These are phyloP conservation scores for Eriosoma lanigerum DNA, from an alignment of 1,140 invertebrate genomes.

Conservation along the genomic window DNA sequence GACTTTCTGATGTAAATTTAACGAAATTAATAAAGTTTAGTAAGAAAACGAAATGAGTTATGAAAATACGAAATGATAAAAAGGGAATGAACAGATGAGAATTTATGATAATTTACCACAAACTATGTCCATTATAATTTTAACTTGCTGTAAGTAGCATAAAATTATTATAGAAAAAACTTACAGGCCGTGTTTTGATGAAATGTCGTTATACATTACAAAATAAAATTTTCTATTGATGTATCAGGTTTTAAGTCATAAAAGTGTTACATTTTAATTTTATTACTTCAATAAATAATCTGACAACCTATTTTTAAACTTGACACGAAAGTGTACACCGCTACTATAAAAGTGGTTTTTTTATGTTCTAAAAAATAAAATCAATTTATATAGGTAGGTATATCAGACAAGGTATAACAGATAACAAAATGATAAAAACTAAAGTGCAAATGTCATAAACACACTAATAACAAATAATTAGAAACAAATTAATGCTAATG, in stretches of 20 bases:
- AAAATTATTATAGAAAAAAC: not conserved
- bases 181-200: not conserved
- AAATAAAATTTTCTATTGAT: not conserved
- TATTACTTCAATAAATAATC: conserved; percentile 1
- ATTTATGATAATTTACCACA: not conserved
- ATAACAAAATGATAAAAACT: not conserved
- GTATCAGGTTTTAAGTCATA: not conserved
- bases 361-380: conserved; percentile 7
- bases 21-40: not conserved
- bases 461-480: conserved; percentile 1
- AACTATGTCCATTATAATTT: not conserved
- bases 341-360: conserved; percentile 38
- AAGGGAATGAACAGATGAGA: not conserved
- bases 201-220: not conserved
- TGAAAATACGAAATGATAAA: not conserved
- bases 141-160: not conserved
- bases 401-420: not conserved
- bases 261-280: conserved; percentile 16
- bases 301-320: conserved; percentile 6
- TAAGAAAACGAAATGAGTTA: not conserved
- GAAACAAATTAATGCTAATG: not conserved
- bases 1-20: no score
- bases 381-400: not conserved
- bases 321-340: not conserved
- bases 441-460: not conserved